These are phyloP conservation scores for Drymonia ruficornis DNA, from an alignment of 2,888 invertebrate genomes.

Conservation along the genomic window DNA sequence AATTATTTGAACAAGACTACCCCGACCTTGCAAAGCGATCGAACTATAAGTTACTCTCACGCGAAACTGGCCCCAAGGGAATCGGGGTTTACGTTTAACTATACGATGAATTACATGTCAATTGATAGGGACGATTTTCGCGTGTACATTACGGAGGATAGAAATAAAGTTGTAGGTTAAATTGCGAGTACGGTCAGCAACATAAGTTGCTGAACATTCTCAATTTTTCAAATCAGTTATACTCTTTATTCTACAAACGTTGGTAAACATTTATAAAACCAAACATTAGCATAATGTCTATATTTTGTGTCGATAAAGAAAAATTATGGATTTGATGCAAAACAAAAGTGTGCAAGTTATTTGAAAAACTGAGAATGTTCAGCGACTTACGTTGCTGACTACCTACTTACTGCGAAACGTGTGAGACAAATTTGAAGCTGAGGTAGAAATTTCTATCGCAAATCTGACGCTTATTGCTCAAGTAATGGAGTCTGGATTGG, in stretches of 20 bases:
- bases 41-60: constrained; percentile 42
- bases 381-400: no score
- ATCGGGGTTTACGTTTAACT: constrained; percentile 34
- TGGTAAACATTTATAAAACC: no score
- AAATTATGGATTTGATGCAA: no score
- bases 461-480: constrained; percentile 13
- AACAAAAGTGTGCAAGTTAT: no score
- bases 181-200: constrained; percentile 38
- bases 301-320: no score
- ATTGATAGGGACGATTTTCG: constrained; percentile 52
- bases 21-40: constrained; percentile 39
- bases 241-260: no score
- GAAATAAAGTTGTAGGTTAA: constrained; percentile 39
- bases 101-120: constrained; percentile 38
- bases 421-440: constrained; percentile 36
- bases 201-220: no score
- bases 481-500: constrained; percentile 6
- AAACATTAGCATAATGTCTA: no score
- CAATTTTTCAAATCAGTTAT: no score
- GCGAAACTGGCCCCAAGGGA: constrained; percentile 54
- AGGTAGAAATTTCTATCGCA: constrained; percentile 13
- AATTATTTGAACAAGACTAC: constrained; percentile 75
- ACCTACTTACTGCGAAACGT: constrained; percentile 35
- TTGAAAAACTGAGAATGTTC: no score
- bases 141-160: constrained; percentile 35